A percentile compares a stretch with the other conserved stretches of the same genome.
phyloP scores from a whole-genome alignment of 2,888 invertebrate genomes.

The Calameuta idolon region DNA sequence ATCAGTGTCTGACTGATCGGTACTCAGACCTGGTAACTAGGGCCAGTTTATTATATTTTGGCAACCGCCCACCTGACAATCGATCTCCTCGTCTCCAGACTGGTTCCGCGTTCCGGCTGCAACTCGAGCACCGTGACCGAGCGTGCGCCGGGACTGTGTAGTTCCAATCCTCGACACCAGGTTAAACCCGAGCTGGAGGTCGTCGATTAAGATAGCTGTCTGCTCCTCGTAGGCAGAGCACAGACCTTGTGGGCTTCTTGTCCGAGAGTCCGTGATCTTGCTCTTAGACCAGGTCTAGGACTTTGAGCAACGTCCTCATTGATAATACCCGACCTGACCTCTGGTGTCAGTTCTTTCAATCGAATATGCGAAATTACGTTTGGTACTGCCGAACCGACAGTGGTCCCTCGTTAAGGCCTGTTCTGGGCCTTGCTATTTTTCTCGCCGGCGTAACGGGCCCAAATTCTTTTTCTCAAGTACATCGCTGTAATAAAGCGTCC shows the following conservation, averaged over 20 bases:
- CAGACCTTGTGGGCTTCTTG: not conserved
- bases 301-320: not conserved
- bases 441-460: not conserved
- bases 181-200: slow-evolving; percentile 51
- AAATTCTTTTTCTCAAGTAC: not conserved
- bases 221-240: slow-evolving; percentile 31
- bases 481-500: not conserved
- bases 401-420: not conserved
- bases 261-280: not conserved
- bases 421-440: not conserved
- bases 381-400: not conserved
- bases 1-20: not conserved
- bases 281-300: not conserved
- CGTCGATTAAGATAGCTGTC: slow-evolving; percentile 60
- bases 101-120: slow-evolving; percentile 21
- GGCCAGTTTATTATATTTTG: slow-evolving; percentile 57
- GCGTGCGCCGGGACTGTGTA: slow-evolving; percentile 33
- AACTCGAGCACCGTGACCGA: slow-evolving; percentile 18
- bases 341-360: not conserved
- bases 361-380: not conserved
- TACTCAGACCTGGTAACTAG: not conserved
- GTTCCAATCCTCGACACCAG: slow-evolving; percentile 36
- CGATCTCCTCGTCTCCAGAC: slow-evolving; percentile 35
- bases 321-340: not conserved
- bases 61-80: slow-evolving; percentile 58